Evolutionary conservation across 92 coral and sea anemone species (phyloP).

Genomic region (Parazoanthus atlanticus): DNA sequence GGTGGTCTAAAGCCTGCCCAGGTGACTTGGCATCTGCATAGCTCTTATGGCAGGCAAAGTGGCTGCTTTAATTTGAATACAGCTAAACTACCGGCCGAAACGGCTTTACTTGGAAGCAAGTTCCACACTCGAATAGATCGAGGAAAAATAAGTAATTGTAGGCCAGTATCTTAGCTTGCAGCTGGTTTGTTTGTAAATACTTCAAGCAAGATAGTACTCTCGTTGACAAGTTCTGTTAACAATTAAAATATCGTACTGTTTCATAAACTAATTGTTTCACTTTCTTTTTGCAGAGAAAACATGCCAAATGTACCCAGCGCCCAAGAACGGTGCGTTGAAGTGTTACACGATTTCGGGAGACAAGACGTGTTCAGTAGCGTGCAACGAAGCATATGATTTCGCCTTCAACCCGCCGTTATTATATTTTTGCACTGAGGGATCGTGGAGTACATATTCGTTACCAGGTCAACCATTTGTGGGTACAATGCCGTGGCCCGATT

Average conservation of each 20-base stretch:
- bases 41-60: too few relatives aligned
- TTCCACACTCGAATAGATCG: too few relatives aligned
- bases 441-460: slow-evolving; percentile 44
- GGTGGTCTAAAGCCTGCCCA: too few relatives aligned
- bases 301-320: slow-evolving; percentile 64
- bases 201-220: too few relatives aligned
- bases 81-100: too few relatives aligned
- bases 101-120: too few relatives aligned
- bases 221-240: too few relatives aligned
- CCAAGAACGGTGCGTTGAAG: slow-evolving; percentile 66
- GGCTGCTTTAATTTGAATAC: background rate
- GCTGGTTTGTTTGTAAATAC: too few relatives aligned
- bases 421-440: slow-evolving; percentile 62
- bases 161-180: too few relatives aligned
- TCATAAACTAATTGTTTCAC: background rate
- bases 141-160: too few relatives aligned
- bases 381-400: slow-evolving; percentile 56
- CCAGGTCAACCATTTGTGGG: background rate
- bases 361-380: slow-evolving; percentile 43
- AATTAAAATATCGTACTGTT: too few relatives aligned
- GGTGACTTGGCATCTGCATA: too few relatives aligned
- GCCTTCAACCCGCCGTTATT: slow-evolving; percentile 57
- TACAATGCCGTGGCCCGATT: slow-evolving; percentile 77
- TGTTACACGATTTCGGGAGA: slow-evolving; percentile 28
- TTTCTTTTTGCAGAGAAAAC: slow-evolving; percentile 49